These are phyloP conservation scores for Macrotrachela quadricornifera DNA, from an alignment of 1,140 invertebrate species.

Conservation along the genomic window DNA sequence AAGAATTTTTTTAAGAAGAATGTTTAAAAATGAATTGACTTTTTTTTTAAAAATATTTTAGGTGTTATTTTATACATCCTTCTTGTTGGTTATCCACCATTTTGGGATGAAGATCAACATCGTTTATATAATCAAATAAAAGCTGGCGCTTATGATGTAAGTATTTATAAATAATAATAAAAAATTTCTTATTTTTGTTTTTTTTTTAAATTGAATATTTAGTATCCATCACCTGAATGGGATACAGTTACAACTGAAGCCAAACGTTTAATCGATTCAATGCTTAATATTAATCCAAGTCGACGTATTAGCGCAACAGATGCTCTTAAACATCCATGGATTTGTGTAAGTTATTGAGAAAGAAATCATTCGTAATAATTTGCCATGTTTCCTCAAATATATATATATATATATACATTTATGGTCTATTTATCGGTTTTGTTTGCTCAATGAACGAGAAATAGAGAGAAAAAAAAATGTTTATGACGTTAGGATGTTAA, in stretches of 20 bases:
- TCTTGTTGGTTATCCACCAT: slow-evolving; percentile 95
- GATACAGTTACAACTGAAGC: slow-evolving; percentile 98
- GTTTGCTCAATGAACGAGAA: too few species aligned
- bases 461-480: too few species aligned
- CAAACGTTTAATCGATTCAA: slow-evolving; percentile 97
- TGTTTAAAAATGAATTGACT: neutral
- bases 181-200: too few species aligned
- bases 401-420: too few species aligned
- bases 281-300: slow-evolving; percentile 91
- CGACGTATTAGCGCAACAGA: slow-evolving; percentile 93
- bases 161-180: too few species aligned
- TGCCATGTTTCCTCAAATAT: too few species aligned
- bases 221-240: slow-evolving; percentile 99
- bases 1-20: slow-evolving; percentile 15
- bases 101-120: slow-evolving; percentile 99
- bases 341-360: slow-evolving; percentile 51
- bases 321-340: slow-evolving; percentile 97
- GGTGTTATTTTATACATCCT: slow-evolving; percentile 97
- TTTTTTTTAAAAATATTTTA: slow-evolving; percentile 26
- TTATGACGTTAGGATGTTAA: too few species aligned
- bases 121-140: slow-evolving; percentile 97
- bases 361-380: too few species aligned
- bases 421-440: too few species aligned
- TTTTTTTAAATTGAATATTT: too few species aligned
- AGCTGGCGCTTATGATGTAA: slow-evolving; percentile 73